Percentiles rank a stretch among this genome's conserved stretches.
phyloP scores from a whole-genome alignment of 2,113 vertebrate genomes.

The Heloderma charlesbogerti region DNA sequence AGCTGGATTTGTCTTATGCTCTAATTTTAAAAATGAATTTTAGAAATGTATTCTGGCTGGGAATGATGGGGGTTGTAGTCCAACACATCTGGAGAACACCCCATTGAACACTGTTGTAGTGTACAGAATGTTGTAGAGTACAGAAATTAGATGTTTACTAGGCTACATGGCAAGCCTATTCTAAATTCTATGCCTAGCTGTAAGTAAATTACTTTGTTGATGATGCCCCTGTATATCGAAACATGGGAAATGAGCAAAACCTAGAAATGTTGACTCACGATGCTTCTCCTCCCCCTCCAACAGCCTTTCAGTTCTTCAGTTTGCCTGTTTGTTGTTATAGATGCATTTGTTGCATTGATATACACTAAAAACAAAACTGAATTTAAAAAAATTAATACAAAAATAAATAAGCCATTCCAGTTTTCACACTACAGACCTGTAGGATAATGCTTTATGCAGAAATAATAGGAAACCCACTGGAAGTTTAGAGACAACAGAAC shows the following conservation, averaged over 20 bases:
- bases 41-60: too few relatives aligned
- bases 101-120: too few relatives aligned
- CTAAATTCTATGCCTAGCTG: too few relatives aligned
- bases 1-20: too few relatives aligned
- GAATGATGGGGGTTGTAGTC: too few relatives aligned
- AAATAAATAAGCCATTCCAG: neutral
- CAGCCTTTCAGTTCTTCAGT: neutral
- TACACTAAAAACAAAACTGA: neutral
- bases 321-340: neutral
- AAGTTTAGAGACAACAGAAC: neutral
- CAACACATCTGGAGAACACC: too few relatives aligned
- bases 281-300: neutral
- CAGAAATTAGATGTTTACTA: too few relatives aligned
- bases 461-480: neutral
- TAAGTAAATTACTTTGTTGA: neutral
- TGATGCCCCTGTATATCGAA: too few relatives aligned
- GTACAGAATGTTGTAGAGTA: too few relatives aligned
- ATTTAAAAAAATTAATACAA: neutral
- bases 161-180: too few relatives aligned
- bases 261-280: neutral
- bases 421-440: neutral
- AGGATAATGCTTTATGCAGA: neutral
- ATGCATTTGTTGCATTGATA: too few relatives aligned
- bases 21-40: too few relatives aligned
- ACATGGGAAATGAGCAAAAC: neutral